phyloP scores from a whole-genome alignment of 2,888 invertebrate species.

The Epirrita christyi region DNA sequence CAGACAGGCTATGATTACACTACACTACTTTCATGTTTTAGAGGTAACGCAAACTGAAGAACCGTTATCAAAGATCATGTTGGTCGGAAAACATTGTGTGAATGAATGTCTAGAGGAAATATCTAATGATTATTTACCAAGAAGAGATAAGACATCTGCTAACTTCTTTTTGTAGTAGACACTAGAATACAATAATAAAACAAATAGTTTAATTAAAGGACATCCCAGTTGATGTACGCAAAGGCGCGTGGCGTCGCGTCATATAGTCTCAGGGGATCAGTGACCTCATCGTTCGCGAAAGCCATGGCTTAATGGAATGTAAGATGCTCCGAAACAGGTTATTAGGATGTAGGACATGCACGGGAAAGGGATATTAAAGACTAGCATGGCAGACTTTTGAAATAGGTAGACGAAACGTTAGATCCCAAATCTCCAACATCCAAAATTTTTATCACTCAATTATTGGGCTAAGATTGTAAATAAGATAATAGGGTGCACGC shows the following conservation, averaged over 20 bases:
- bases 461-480: too few species aligned
- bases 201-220: constrained; percentile 15
- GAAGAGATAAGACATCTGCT: too few species aligned
- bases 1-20: constrained; percentile 19
- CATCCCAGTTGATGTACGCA: constrained; percentile 25
- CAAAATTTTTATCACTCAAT: too few species aligned
- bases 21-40: constrained; percentile 24
- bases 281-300: constrained; percentile 61
- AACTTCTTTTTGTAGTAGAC: constrained; percentile 8
- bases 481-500: too few species aligned
- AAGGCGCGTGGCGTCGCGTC: constrained; percentile 49
- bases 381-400: too few species aligned
- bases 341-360: constrained; percentile 35
- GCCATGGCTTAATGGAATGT: constrained; percentile 44
- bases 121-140: background rate
- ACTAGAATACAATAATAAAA: constrained; percentile 4
- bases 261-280: constrained; percentile 63
- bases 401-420: too few species aligned
- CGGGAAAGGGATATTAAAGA: constrained; percentile 3
- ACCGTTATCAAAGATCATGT: constrained; percentile 19
- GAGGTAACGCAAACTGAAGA: constrained; percentile 16
- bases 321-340: constrained; percentile 34
- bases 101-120: constrained; percentile 20
- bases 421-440: too few species aligned
- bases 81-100: constrained; percentile 18